Conservation (phyloP, 2,113 vertebrate genomes). For the Ammospiza nelsoni region DNA sequence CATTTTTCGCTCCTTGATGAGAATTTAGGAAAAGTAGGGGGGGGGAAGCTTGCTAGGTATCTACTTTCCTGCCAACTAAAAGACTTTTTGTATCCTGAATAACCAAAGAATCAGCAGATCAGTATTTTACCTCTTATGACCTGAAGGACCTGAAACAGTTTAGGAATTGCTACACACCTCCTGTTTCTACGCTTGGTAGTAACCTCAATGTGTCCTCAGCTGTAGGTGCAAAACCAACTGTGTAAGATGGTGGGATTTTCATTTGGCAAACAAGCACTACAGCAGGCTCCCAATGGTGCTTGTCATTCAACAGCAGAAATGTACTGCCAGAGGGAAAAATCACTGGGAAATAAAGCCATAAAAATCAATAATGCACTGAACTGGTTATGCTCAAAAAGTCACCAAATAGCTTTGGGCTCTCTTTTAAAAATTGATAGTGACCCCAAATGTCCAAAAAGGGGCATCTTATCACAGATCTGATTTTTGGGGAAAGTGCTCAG, state of each 20-base stretch:
- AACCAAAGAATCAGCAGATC: background rate
- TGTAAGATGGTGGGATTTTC: background rate
- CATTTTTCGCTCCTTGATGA: background rate
- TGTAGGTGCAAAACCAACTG: background rate
- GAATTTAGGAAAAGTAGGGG: background rate
- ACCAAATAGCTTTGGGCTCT: background rate
- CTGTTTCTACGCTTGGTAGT: background rate
- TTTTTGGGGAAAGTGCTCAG: background rate
- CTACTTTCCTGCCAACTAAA: background rate
- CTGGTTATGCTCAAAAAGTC: background rate
- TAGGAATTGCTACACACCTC: background rate
- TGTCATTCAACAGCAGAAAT: background rate
- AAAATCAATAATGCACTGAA: background rate
- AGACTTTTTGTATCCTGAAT: background rate
- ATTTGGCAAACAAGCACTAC: background rate
- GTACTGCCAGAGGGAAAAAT: background rate
- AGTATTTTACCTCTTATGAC: background rate
- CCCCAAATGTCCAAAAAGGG: rapidly evolving
- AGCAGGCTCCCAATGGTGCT: background rate
- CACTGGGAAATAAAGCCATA: background rate
- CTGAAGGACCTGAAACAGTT: background rate
- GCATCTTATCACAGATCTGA: background rate
- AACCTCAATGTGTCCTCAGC: background rate
- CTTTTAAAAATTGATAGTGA: background rate
- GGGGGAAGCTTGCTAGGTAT: background rate